Evolutionary conservation across 2,797 vertebrate species (phyloP).

Genomic region (Taeniopygia guttata): DNA sequence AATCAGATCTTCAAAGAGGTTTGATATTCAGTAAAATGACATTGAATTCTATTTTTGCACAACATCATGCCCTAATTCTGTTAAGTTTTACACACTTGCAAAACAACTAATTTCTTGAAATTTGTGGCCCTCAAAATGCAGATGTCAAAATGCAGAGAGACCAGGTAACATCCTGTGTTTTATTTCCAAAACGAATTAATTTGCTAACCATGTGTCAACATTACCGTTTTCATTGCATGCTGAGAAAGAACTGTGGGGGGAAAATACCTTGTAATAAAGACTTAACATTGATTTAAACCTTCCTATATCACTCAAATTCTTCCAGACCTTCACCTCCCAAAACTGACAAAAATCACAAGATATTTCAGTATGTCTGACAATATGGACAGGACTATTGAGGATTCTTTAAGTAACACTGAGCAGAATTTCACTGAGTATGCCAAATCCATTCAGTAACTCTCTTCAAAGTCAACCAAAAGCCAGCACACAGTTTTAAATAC

Average conservation of each 20-base stretch:
- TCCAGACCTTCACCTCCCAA: background rate
- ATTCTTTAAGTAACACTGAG: background rate
- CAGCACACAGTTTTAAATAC: background rate
- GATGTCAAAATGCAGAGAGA: background rate
- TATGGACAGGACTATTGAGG: background rate
- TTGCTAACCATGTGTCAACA: conserved; percentile 10
- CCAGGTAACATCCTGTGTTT: background rate
- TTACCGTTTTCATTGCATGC: conserved; percentile 13
- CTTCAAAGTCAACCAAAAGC: background rate
- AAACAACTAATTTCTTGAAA: background rate
- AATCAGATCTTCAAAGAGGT: background rate
- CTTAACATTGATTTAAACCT: background rate
- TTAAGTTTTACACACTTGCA: background rate
- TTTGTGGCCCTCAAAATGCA: background rate
- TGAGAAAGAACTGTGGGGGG: conserved; percentile 9
- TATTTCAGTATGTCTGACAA: background rate
- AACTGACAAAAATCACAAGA: background rate
- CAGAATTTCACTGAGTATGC: background rate
- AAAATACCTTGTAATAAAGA: background rate
- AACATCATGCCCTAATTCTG: background rate
- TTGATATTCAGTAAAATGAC: background rate
- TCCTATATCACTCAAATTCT: background rate
- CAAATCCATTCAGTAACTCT: background rate
- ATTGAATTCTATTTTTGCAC: background rate
- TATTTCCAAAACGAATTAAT: background rate